Conservation (phyloP, 2,888 invertebrate genomes). For the Nysson spinosus region DNA sequence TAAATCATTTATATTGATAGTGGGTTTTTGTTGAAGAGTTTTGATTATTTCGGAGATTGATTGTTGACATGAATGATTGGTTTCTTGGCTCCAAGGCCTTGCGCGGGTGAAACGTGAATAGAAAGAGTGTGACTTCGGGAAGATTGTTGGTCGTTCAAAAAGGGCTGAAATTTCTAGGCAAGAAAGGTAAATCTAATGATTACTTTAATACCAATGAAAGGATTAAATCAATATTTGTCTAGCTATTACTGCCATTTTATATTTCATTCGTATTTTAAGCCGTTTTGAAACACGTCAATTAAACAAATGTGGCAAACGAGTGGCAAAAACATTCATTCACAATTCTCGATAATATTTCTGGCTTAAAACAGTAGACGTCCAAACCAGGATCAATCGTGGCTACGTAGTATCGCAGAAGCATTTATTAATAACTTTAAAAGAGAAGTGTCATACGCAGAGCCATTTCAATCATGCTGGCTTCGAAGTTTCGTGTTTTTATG, state of each 20-base stretch:
- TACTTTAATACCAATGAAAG: too few relatives aligned
- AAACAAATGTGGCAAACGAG: too few relatives aligned
- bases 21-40: neutral
- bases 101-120: conserved; percentile 11
- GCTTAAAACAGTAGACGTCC: conserved; percentile 13
- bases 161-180: neutral
- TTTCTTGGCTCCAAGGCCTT: conserved; percentile 1
- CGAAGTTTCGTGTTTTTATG: conserved; percentile 27
- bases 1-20: too few relatives aligned
- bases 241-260: neutral
- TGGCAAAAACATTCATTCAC: too few relatives aligned
- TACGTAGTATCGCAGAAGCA: conserved; percentile 37
- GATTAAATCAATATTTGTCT: too few relatives aligned
- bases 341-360: too few relatives aligned
- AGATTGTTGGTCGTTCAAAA: neutral
- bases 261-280: too few relatives aligned
- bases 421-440: conserved; percentile 63
- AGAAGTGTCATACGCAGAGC: conserved; percentile 48
- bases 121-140: neutral
- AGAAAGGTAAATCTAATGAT: neutral
- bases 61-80: too few relatives aligned
- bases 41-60: conserved; percentile 4
- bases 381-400: conserved; percentile 41
- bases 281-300: too few relatives aligned
- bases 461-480: conserved; percentile 5